Evolutionary conservation across 30 jellyfish, hydroid and myxozoan genomes (phyloP).

Genomic region (Turritopsis rubra): DNA sequence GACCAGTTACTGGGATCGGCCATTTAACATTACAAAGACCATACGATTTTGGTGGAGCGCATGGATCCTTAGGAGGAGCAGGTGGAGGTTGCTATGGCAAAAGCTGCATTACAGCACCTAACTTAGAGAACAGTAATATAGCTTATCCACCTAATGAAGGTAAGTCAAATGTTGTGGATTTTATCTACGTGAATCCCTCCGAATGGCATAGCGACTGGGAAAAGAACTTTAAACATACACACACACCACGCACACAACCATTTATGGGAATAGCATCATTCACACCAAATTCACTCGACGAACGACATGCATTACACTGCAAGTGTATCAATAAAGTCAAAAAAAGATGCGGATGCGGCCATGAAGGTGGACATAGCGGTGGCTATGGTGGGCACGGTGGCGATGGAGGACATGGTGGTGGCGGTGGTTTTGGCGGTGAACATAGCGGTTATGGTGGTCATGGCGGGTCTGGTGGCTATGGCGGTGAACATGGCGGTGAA

Average conservation of each 20-base stretch:
- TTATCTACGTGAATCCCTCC: neutral
- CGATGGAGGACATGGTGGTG: neutral
- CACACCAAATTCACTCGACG: neutral
- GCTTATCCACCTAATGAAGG: neutral
- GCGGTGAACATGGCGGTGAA: slow-evolving; percentile 46
- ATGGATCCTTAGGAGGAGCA: neutral
- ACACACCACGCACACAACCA: slow-evolving; percentile 1
- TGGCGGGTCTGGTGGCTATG: slow-evolving; percentile 40
- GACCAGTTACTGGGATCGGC: slow-evolving; percentile 27
- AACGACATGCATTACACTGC: neutral
- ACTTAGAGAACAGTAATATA: neutral
- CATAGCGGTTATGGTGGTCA: slow-evolving; percentile 52
- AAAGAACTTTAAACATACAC: neutral
- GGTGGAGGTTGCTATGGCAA: slow-evolving; percentile 12
- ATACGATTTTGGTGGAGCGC: slow-evolving; percentile 12
- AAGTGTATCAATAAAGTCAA: neutral
- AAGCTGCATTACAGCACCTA: neutral
- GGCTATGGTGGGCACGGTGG: neutral
- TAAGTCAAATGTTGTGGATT: slow-evolving; percentile 3
- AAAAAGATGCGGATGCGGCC: neutral
- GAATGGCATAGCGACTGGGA: slow-evolving; percentile 14
- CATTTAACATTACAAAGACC: slow-evolving; percentile 5
- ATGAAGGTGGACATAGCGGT: neutral
- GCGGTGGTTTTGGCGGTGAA: slow-evolving; percentile 25
- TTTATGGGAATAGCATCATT: neutral